These are phyloP conservation scores for Sinocyclocheilus maitianheensis DNA, from an alignment of 2,113 vertebrate genomes.

Conservation along the genomic window DNA sequence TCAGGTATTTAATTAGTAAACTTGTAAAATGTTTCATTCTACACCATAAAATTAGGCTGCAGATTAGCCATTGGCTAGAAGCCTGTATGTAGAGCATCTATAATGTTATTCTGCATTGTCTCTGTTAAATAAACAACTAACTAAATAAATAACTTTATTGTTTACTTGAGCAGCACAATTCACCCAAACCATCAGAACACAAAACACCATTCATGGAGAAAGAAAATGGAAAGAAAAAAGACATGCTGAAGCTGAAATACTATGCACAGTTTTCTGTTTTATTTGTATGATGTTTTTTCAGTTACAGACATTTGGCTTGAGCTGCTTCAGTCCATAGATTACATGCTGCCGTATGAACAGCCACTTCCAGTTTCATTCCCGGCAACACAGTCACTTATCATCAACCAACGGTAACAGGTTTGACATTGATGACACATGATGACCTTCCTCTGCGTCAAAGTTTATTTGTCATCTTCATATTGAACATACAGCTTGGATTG, in stretches of 20 bases:
- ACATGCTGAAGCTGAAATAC: slow-evolving; percentile 1
- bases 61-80: no score
- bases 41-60: no score
- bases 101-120: no score
- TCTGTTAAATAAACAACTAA: no score
- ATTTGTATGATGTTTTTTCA: slow-evolving; percentile 36
- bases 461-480: background rate
- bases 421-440: background rate
- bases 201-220: background rate
- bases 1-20: background rate
- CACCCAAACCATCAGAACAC: background rate
- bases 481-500: background rate
- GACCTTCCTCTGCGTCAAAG: background rate
- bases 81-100: no score
- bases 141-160: background rate
- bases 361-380: slow-evolving; percentile 51
- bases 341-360: slow-evolving; percentile 37
- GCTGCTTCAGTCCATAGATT: slow-evolving; percentile 20
- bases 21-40: background rate
- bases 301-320: slow-evolving; percentile 49
- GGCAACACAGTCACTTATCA: background rate
- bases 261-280: slow-evolving; percentile 43
- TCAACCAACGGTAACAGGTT: background rate
- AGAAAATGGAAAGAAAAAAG: background rate
- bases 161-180: background rate